phyloP scores from a whole-genome alignment of 2,797 vertebrate genomes.

The Neosalanx taihuensis region DNA sequence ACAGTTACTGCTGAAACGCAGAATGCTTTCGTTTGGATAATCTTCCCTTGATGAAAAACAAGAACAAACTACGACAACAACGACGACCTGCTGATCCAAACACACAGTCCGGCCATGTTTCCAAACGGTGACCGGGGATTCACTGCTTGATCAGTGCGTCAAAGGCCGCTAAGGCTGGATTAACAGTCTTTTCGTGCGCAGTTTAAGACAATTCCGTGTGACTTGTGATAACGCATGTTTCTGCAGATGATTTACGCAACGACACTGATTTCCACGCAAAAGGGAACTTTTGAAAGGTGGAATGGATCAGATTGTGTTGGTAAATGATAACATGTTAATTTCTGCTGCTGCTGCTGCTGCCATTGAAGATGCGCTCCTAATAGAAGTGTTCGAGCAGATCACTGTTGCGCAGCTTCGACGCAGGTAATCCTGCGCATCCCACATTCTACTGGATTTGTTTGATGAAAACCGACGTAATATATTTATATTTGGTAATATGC shows the following conservation, averaged over 20 bases:
- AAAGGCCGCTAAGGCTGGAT: background rate
- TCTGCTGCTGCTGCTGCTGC: background rate
- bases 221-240: background rate
- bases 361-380: background rate
- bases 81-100: background rate
- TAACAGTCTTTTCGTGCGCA: background rate
- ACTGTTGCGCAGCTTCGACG: constrained; percentile 21
- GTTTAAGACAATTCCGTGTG: background rate
- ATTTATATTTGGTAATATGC: background rate
- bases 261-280: background rate
- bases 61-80: background rate
- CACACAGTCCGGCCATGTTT: background rate
- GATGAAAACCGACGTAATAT: background rate
- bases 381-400: background rate
- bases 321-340: background rate
- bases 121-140: background rate
- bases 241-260: background rate
- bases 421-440: background rate
- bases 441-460: background rate
- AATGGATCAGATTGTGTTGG: background rate
- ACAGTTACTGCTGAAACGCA: background rate
- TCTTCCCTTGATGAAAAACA: background rate
- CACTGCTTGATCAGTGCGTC: background rate
- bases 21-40: background rate
- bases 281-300: background rate